phyloP scores from a whole-genome alignment of 2,888 invertebrate genomes.

The Boloria euphrosyne region DNA sequence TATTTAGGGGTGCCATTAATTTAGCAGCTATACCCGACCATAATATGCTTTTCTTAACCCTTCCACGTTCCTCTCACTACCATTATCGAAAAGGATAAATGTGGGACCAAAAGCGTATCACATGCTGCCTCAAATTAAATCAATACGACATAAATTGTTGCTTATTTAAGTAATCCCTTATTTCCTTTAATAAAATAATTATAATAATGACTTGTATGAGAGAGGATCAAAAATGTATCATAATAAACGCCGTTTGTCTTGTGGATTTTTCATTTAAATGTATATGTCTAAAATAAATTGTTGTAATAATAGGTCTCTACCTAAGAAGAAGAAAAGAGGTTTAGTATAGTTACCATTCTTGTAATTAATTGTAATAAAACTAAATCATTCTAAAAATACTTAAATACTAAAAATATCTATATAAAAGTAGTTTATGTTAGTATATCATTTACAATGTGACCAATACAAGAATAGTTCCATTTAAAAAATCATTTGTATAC shows the following conservation, averaged over 20 bases:
- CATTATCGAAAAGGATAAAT: slow-evolving; percentile 61
- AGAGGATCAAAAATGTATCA: slow-evolving; percentile 32
- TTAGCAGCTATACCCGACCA: background rate
- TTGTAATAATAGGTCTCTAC: slow-evolving; percentile 36
- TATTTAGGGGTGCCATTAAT: background rate
- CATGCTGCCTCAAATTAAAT: slow-evolving; percentile 71
- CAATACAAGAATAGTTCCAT: slow-evolving; percentile 27
- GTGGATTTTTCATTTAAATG: slow-evolving; percentile 26
- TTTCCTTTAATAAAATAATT: slow-evolving; percentile 24
- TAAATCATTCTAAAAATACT: slow-evolving; percentile 1
- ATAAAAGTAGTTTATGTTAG: background rate
- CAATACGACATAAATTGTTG: slow-evolving; percentile 19
- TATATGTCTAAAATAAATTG: slow-evolving; percentile 32
- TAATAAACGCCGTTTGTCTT: slow-evolving; percentile 22
- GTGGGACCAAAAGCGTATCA: slow-evolving; percentile 64
- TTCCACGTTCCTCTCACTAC: slow-evolving; percentile 56
- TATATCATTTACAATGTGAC: background rate
- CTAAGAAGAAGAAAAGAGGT: slow-evolving; percentile 38
- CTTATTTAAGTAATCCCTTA: slow-evolving; percentile 13
- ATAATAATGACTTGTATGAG: slow-evolving; percentile 38
- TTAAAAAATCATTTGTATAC: slow-evolving; percentile 42
- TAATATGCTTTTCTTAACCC: slow-evolving; percentile 10
- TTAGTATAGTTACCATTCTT: slow-evolving; percentile 32
- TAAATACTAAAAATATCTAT: background rate
- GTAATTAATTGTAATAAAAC: slow-evolving; percentile 13